These are phyloP conservation scores for Drosophila serrata DNA, from an alignment of 1,140 invertebrate genomes.

Conservation along the genomic window DNA sequence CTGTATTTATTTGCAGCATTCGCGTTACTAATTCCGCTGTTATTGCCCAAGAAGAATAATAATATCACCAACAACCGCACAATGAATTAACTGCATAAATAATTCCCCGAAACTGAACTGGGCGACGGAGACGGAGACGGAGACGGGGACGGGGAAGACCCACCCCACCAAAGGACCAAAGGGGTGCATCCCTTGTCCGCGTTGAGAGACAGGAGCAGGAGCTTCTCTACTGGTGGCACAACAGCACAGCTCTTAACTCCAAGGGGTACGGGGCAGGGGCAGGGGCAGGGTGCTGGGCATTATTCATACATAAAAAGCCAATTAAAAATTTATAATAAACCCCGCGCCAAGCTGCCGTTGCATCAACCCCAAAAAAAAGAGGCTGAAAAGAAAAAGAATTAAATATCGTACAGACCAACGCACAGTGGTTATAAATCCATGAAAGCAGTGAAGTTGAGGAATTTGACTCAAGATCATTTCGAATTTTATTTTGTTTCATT, in stretches of 20 bases:
- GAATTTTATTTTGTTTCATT: background rate
- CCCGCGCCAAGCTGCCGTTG: constrained; percentile 66
- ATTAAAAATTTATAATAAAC: constrained; percentile 84
- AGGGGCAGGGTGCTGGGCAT: constrained; percentile 59
- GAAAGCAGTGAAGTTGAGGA: background rate
- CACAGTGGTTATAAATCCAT: background rate
- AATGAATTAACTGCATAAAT: constrained; percentile 79
- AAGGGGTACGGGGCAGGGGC: background rate
- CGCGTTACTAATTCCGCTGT: constrained; percentile 31
- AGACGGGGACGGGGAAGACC: background rate
- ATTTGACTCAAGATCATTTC: background rate
- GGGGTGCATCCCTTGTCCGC: constrained; percentile 19
- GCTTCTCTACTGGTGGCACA: constrained; percentile 41
- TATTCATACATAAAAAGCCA: constrained; percentile 84
- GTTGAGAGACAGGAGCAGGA: constrained; percentile 10
- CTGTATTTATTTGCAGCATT: constrained; percentile 18
- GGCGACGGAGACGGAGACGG: background rate
- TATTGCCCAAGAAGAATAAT: constrained; percentile 31
- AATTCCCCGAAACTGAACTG: constrained; percentile 61
- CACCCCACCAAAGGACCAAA: constrained; percentile 12
- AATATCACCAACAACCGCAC: constrained; percentile 59
- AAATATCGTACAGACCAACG: constrained; percentile 32
- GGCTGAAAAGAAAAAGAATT: constrained; percentile 62
- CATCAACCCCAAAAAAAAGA: constrained; percentile 55
- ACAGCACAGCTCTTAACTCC: constrained; percentile 26